Percentiles rank a stretch among this genome's conserved stretches.
These are phyloP conservation scores for Watsonalla binaria DNA, from an alignment of 2,888 invertebrate species.

Conservation along the genomic window DNA sequence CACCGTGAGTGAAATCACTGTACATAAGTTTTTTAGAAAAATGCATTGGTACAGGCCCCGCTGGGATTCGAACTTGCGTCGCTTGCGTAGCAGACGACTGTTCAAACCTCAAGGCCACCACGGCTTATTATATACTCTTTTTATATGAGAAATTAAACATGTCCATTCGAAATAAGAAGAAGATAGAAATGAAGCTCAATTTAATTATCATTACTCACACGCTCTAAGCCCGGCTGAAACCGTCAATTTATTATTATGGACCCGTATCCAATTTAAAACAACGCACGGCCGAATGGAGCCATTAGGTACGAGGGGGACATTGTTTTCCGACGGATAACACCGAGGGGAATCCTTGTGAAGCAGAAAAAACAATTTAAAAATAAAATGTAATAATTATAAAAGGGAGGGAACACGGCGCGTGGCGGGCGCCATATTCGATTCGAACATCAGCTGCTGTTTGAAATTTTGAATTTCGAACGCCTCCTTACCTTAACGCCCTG, in stretches of 20 bases:
- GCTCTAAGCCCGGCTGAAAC: slow-evolving; percentile 68
- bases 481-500: slow-evolving; percentile 18
- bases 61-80: no score
- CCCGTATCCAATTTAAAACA: slow-evolving; percentile 79
- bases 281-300: slow-evolving; percentile 67
- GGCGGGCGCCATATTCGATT: slow-evolving; percentile 69
- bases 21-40: no score
- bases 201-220: slow-evolving; percentile 75
- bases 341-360: slow-evolving; percentile 70
- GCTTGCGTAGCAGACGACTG: no score
- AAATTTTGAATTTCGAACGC: slow-evolving; percentile 44
- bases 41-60: no score
- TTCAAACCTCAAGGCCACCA: no score
- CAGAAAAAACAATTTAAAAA: slow-evolving; percentile 78
- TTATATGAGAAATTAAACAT: not conserved
- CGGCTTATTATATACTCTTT: no score
- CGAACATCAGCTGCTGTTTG: slow-evolving; percentile 69
- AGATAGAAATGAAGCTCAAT: slow-evolving; percentile 64
- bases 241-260: slow-evolving; percentile 76
- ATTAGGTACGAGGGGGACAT: slow-evolving; percentile 65
- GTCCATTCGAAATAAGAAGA: slow-evolving; percentile 30
- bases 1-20: no score
- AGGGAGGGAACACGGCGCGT: slow-evolving; percentile 71
- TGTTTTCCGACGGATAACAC: slow-evolving; percentile 65
- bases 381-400: slow-evolving; percentile 77